Evolutionary conservation across 2,113 vertebrate genomes (phyloP).

Genomic region (Hymenochirus boettgeri): DNA sequence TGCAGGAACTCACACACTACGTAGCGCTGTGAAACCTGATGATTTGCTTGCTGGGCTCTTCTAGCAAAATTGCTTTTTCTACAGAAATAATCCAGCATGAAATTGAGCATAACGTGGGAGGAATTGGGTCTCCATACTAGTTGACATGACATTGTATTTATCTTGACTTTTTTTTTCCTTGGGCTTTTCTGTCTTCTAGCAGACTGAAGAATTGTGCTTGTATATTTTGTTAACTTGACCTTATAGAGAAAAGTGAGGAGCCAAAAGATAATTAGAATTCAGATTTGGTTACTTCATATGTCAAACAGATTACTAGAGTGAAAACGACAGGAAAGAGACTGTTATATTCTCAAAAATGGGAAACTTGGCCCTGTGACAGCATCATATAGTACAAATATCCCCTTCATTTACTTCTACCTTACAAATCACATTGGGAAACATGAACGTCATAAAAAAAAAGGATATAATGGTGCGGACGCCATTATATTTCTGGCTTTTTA

Average conservation of each 20-base stretch:
- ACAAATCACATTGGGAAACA: too few species aligned
- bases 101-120: slow-evolving; percentile 15
- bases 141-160: slow-evolving; percentile 2
- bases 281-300: slow-evolving; percentile 21
- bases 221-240: slow-evolving; percentile 23
- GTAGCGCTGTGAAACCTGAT: slow-evolving; percentile 12
- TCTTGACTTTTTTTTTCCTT: neutral
- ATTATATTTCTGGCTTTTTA: too few species aligned
- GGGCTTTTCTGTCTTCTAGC: slow-evolving; percentile 1
- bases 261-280: slow-evolving; percentile 28
- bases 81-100: slow-evolving; percentile 19
- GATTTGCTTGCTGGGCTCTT: neutral
- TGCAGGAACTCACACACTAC: slow-evolving; percentile 13
- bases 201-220: neutral
- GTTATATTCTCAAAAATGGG: neutral
- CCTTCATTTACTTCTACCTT: too few species aligned
- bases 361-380: neutral
- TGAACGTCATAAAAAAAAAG: too few species aligned
- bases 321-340: neutral
- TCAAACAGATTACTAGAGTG: slow-evolving; percentile 5
- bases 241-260: slow-evolving; percentile 3
- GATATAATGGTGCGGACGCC: too few species aligned
- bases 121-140: slow-evolving; percentile 7
- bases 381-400: too few species aligned
- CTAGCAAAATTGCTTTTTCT: slow-evolving; percentile 9